Conservation (phyloP, 2,797 vertebrate species). For the Calcarius lapponicus region DNA sequence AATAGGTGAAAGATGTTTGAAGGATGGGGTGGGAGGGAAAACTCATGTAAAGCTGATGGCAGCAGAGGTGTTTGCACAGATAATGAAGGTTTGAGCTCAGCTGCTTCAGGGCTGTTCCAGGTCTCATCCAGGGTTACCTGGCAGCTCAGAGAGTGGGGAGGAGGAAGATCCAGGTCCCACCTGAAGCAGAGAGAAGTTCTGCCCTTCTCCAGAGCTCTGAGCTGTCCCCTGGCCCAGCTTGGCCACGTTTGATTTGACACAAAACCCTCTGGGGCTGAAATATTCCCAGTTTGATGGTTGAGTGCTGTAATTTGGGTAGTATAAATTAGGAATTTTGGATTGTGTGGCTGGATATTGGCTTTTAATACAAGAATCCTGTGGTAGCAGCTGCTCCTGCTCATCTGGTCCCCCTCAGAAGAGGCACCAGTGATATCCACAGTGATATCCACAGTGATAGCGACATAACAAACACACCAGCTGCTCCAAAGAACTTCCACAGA, state of each 20-base stretch:
- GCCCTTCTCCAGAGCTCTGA: neutral
- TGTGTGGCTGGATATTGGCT: conserved; percentile 7
- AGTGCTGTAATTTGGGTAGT: neutral
- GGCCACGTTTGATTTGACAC: neutral
- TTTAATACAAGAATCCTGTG: neutral
- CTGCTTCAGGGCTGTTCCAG: neutral
- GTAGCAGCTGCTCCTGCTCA: conserved; percentile 45
- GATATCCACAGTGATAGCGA: neutral
- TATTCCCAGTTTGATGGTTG: neutral
- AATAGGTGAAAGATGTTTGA: neutral
- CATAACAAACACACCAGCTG: conserved; percentile 34
- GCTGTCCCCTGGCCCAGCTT: neutral
- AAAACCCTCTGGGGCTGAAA: neutral
- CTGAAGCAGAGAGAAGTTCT: neutral
- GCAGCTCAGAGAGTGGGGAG: neutral
- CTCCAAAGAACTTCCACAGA: neutral
- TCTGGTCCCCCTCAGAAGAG: neutral
- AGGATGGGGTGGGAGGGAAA: neutral
- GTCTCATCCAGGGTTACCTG: neutral
- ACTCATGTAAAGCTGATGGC: neutral
- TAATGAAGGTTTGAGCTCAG: neutral
- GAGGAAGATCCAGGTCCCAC: neutral
- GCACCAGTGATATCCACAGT: neutral
- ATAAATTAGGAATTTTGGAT: neutral
- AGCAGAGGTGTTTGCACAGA: neutral